Evolutionary conservation across 2,888 invertebrate genomes (phyloP), one percentile per base, ranked within the genome.

Genomic region (Deroplatys truncata): DNA sequence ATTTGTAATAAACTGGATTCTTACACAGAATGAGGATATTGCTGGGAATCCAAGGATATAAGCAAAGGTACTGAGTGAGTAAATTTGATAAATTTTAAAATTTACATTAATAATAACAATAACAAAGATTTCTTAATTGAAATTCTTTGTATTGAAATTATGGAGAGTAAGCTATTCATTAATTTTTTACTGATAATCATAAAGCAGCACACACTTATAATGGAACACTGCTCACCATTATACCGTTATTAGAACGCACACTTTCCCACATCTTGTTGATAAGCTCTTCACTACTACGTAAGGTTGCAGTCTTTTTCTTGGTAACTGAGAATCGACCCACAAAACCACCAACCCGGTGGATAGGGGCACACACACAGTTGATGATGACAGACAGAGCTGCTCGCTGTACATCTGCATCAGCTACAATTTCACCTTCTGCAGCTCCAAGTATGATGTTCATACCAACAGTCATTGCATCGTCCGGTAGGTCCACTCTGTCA

Each of bases 221-320:
- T 35, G 13, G 1, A 43, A 43, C 1, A 43, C 43, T 72, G 91
- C 93, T 92, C 91, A 97, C 98, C 97, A 99, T 99, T 89, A 99
- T 99, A 2, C 99, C 99, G 93, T 99, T 99, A 93, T 98, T 98
- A 0, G 97, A 96, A 90, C 99, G 94, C 0, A 99, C 97, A 91
- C 97, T 97, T 93, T 98, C 98, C 99, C 99, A 99, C 86, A 99
- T 96, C 92, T 97, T 97, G 93, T 97, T 97, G 91, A 99, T 96
- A 5, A 98, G 95, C 91, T 98, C 98, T 92, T 98, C 98, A 87
- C 96, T 96, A 91, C 95, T 96, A 93, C 94, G 97, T 29, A 90
- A 85, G 35, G 82, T 87, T 56, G 49, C 88, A 31, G 88, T 90
- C 84, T 90, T 90, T 84, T 90, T 91, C 83, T 86, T 89, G 28